phyloP scores from a whole-genome alignment of 2,113 vertebrate species.

The Empidonax alnorum region DNA sequence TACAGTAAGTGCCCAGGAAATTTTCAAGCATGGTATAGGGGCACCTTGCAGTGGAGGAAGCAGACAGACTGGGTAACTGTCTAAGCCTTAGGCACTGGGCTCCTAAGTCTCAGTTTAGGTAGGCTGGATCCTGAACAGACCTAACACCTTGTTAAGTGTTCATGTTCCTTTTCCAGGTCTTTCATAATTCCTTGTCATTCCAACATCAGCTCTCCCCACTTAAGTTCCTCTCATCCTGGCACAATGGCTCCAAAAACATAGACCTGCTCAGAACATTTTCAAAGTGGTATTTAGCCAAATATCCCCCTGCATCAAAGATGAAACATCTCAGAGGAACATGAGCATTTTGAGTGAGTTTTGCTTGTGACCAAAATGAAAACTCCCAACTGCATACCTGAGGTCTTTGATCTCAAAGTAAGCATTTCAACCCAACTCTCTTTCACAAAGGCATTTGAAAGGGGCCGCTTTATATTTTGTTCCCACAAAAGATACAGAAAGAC shows the following conservation, averaged over 20 bases:
- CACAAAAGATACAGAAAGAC: not conserved
- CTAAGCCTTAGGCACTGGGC: not conserved
- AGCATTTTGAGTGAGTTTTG: not conserved
- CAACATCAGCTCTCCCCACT: not conserved
- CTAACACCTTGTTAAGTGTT: not conserved
- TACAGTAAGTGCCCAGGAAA: not conserved
- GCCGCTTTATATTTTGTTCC: not conserved
- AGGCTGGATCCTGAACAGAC: not conserved
- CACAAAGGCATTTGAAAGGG: not conserved
- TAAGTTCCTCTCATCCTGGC: not conserved
- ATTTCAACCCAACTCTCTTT: not conserved
- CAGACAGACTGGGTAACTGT: not conserved
- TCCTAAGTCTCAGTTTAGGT: not conserved
- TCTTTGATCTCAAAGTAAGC: not conserved
- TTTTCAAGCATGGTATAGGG: not conserved
- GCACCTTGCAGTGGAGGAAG: not conserved
- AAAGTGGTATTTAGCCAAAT: not conserved
- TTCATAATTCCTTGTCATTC: not conserved
- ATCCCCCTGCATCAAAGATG: not conserved
- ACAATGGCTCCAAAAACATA: not conserved
- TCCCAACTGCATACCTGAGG: not conserved
- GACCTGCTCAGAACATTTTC: not conserved
- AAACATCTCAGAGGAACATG: not conserved
- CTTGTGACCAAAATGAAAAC: not conserved
- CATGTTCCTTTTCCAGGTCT: not conserved